Evolutionary conservation across 2,797 vertebrate genomes (phyloP).

Genomic region (Pristis pectinata): DNA sequence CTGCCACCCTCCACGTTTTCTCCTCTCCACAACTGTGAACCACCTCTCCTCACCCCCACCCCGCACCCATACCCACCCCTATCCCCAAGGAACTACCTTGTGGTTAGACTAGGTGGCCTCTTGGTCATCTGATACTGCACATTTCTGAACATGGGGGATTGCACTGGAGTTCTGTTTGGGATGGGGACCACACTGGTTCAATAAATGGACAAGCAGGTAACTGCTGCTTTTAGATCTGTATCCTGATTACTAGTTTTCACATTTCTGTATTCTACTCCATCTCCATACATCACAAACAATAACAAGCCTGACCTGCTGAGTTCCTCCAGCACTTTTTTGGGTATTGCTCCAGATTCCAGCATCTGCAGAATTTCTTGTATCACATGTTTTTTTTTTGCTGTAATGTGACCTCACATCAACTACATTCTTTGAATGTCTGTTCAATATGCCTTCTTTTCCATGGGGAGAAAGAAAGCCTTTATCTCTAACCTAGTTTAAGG

Average conservation of each 20-base stretch:
- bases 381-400: background rate
- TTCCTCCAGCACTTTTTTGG: too few relatives aligned
- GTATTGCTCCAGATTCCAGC: too few relatives aligned
- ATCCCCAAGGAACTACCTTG: background rate
- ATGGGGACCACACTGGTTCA: background rate
- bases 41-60: too few relatives aligned
- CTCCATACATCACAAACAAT: background rate
- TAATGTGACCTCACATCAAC: background rate
- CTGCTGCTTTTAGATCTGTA: too few relatives aligned
- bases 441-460: background rate
- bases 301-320: too few relatives aligned
- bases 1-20: background rate
- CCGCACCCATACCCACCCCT: too few relatives aligned
- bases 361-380: too few relatives aligned
- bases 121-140: background rate
- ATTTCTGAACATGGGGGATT: background rate
- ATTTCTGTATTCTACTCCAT: background rate
- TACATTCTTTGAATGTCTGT: background rate
- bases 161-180: background rate
- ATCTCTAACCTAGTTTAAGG: background rate
- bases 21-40: background rate
- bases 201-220: too few relatives aligned
- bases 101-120: background rate
- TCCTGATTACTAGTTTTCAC: too few relatives aligned
- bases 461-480: background rate